Conservation (phyloP, 1,140 invertebrate genomes). For the Cydia amplana region DNA sequence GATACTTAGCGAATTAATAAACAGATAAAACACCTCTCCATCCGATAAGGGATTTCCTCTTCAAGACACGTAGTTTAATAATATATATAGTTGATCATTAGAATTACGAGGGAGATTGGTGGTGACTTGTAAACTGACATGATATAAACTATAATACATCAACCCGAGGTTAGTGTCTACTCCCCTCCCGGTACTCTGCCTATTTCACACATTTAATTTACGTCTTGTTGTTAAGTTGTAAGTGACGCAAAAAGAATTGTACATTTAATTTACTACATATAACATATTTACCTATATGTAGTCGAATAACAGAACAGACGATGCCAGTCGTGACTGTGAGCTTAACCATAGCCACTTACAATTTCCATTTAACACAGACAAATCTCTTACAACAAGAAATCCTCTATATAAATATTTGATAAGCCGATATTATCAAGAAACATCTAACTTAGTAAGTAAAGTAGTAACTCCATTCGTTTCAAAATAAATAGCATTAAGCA, state of each 20-base stretch:
- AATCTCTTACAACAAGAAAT: slow-evolving; percentile 3
- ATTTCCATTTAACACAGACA: not conserved
- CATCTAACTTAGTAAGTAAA: not conserved
- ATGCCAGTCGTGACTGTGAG: not conserved
- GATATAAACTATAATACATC: no score
- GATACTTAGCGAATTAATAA: no score
- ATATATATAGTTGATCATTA: no score
- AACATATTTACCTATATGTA: no score
- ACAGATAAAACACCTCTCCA: no score
- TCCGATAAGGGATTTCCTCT: no score
- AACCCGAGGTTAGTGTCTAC: no score
- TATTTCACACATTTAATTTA: no score
- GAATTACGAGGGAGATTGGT: no score
- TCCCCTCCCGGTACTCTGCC: no score
- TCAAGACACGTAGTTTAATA: no score
- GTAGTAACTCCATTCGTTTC: not conserved
- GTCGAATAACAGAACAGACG: not conserved
- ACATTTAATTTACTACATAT: not conserved
- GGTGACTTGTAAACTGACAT: no score
- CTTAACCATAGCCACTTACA: not conserved
- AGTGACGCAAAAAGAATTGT: not conserved
- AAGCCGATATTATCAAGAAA: not conserved
- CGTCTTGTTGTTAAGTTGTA: not conserved
- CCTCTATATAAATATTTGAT: slow-evolving; percentile 2
- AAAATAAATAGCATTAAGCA: not conserved